Evolutionary conservation across 1,140 invertebrate genomes (phyloP).

Genomic region (Oncopeltus fasciatus): DNA sequence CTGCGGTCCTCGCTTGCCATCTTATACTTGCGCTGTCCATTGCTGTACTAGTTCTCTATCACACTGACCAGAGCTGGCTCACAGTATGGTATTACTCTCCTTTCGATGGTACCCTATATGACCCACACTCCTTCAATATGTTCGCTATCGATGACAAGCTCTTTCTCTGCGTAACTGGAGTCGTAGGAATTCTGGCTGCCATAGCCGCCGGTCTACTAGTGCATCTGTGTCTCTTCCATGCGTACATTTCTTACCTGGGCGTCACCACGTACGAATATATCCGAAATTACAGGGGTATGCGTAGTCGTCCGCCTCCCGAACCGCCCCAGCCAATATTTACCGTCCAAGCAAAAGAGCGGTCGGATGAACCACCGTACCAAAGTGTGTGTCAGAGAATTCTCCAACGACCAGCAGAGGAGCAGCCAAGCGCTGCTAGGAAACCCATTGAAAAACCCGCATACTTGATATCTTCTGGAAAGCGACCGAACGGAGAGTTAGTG

Average conservation of each 20-base stretch:
- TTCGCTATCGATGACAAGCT: slow-evolving; percentile 25
- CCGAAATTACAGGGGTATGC: slow-evolving; percentile 36
- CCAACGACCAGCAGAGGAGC: neutral
- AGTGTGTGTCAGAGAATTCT: slow-evolving; percentile 4
- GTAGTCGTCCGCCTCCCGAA: neutral
- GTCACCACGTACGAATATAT: slow-evolving; percentile 85
- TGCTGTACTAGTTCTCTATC: slow-evolving; percentile 47
- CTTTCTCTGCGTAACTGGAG: slow-evolving; percentile 37
- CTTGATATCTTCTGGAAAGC: neutral
- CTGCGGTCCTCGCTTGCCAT: slow-evolving; percentile 57
- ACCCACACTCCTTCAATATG: slow-evolving; percentile 19
- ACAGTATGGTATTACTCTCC: slow-evolving; percentile 23
- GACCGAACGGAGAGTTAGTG: slow-evolving; percentile 5
- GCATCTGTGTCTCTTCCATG: slow-evolving; percentile 79
- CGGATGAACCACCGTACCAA: neutral
- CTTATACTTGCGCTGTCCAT: slow-evolving; percentile 52
- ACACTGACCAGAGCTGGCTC: slow-evolving; percentile 38
- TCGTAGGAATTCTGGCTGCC: slow-evolving; percentile 51
- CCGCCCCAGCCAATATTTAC: slow-evolving; percentile 18
- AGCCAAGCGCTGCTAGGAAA: neutral
- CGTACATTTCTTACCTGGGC: slow-evolving; percentile 69
- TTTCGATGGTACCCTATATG: slow-evolving; percentile 21
- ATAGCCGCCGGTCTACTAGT: slow-evolving; percentile 62
- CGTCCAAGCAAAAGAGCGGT: slow-evolving; percentile 9
- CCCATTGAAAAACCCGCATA: neutral